phyloP scores from a whole-genome alignment of 2,888 invertebrate genomes.

The Hofmannophila pseudospretella region DNA sequence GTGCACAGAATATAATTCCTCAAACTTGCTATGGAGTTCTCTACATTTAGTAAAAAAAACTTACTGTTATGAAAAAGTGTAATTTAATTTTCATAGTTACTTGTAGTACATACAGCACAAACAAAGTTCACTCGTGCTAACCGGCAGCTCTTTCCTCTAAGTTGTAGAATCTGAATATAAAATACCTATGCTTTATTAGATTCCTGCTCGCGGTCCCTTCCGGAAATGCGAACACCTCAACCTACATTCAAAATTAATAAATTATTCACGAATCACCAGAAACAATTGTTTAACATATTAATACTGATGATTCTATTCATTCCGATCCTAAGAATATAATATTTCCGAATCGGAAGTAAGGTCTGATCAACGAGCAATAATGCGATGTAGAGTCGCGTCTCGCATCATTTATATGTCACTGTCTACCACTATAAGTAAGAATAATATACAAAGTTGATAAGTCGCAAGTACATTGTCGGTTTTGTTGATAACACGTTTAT shows the following conservation, averaged over 20 bases:
- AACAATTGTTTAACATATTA: conserved; percentile 54
- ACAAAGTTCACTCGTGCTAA: too few relatives aligned
- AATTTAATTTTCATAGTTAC: too few relatives aligned
- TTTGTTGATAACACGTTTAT: conserved; percentile 31
- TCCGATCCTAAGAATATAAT: conserved; percentile 65
- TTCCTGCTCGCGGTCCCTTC: too few relatives aligned
- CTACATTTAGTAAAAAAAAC: too few relatives aligned
- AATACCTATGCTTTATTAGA: too few relatives aligned
- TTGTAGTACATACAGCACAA: too few relatives aligned
- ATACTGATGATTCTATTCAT: conserved; percentile 53
- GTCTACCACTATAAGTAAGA: conserved; percentile 28
- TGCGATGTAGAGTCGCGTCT: conserved; percentile 69
- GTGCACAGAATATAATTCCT: too few relatives aligned
- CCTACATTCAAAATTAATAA: conserved; percentile 48
- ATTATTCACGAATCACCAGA: conserved; percentile 50
- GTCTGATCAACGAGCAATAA: conserved; percentile 69
- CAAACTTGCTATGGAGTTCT: too few relatives aligned
- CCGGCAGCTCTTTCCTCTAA: too few relatives aligned
- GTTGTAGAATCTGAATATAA: too few relatives aligned
- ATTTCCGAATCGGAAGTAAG: conserved; percentile 78
- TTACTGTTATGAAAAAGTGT: too few relatives aligned
- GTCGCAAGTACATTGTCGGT: conserved; percentile 48
- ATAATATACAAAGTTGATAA: conserved; percentile 2
- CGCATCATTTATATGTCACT: conserved; percentile 66
- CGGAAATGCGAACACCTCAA: too few relatives aligned